Conservation (phyloP, 2,113 vertebrate species). For the Isurus oxyrinchus region DNA sequence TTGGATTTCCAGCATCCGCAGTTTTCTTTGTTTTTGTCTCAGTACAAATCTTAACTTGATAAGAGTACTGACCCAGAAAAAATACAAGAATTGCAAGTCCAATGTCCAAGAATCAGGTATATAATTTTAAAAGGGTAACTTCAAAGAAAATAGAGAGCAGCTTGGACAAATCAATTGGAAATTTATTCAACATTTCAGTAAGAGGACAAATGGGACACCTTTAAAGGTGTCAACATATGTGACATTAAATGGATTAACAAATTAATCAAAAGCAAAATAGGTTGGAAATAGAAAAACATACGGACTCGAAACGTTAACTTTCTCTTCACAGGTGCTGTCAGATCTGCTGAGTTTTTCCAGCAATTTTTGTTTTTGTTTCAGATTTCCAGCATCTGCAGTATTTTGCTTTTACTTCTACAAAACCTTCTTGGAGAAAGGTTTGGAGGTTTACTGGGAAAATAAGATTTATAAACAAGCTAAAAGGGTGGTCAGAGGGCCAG, state of each 20-base stretch:
- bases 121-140: neutral
- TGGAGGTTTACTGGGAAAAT: neutral
- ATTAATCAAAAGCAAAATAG: neutral
- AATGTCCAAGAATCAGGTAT: neutral
- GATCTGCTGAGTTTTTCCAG: too few relatives aligned
- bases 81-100: neutral
- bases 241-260: neutral
- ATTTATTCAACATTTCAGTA: neutral
- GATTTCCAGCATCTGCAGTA: too few relatives aligned
- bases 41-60: neutral
- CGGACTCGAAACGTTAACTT: too few relatives aligned
- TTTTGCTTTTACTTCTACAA: neutral
- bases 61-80: neutral
- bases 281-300: neutral
- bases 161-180: neutral
- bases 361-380: too few relatives aligned
- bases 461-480: neutral
- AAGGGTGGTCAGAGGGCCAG: neutral
- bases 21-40: too few relatives aligned
- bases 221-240: neutral
- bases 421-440: neutral
- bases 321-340: too few relatives aligned
- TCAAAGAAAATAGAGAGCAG: neutral
- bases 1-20: too few relatives aligned
- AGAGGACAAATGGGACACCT: neutral